Evolutionary conservation across 2,113 vertebrate genomes (phyloP).

Genomic region (Nipponia nippon): DNA sequence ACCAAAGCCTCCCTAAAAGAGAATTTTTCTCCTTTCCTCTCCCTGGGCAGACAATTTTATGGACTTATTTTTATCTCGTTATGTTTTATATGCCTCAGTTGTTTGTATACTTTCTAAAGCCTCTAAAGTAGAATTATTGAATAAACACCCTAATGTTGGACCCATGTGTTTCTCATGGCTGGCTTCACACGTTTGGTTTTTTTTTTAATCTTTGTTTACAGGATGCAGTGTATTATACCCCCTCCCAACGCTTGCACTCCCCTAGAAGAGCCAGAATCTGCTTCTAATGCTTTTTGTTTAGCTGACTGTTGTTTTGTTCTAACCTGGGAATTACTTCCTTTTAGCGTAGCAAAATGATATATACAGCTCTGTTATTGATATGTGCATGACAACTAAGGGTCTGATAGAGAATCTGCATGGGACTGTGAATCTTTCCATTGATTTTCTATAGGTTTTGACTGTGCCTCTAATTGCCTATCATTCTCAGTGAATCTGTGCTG

Average conservation of each 20-base stretch:
- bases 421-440: background rate
- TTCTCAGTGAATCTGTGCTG: background rate
- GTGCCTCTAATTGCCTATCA: background rate
- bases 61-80: background rate
- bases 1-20: background rate
- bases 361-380: background rate
- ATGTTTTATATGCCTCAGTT: slow-evolving; percentile 4
- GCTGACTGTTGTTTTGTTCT: background rate
- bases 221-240: background rate
- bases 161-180: background rate
- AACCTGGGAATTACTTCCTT: background rate
- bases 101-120: background rate
- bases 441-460: background rate
- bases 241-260: background rate
- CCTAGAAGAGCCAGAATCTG: background rate
- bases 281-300: background rate
- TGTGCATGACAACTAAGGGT: background rate
- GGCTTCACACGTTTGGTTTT: background rate
- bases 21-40: background rate
- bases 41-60: background rate
- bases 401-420: background rate
- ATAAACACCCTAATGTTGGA: background rate
- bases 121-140: slow-evolving; percentile 17
- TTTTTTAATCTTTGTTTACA: background rate
- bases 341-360: background rate